Evolutionary conservation across 2,797 vertebrate genomes (phyloP).

Genomic region (Squalus acanthias): DNA sequence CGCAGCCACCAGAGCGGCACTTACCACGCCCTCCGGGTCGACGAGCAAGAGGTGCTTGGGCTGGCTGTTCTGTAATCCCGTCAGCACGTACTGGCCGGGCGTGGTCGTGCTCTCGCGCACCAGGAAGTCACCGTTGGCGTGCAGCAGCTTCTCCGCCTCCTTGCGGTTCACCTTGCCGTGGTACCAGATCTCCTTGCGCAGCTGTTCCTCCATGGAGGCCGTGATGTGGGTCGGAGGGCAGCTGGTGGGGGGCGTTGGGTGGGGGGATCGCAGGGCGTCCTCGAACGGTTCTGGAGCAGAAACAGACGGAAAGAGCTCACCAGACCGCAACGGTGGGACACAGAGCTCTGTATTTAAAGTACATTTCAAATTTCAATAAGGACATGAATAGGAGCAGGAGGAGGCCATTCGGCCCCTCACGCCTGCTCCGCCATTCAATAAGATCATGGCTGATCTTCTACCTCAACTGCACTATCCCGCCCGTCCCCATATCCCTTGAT

Average conservation of each 20-base stretch:
- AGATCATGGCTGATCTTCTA: no score
- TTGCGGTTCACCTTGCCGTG: slow-evolving; percentile 83
- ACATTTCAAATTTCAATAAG: no score
- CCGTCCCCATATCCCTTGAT: no score
- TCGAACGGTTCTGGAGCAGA: slow-evolving; percentile 81
- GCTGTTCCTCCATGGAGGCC: slow-evolving; percentile 82
- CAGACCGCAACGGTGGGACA: no score
- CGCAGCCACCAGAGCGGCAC: slow-evolving; percentile 41
- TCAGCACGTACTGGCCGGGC: slow-evolving; percentile 90
- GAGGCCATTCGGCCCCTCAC: no score
- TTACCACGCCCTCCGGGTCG: slow-evolving; percentile 95
- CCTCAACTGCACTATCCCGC: no score
- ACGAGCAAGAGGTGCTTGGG: slow-evolving; percentile 91
- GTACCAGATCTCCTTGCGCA: slow-evolving; percentile 86
- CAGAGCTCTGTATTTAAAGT: no score
- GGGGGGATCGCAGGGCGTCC: slow-evolving; percentile 72
- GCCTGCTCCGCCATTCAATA: no score
- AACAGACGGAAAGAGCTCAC: background rate
- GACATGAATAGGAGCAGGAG: no score
- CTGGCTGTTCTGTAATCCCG: slow-evolving; percentile 85
- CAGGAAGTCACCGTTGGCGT: slow-evolving; percentile 86
- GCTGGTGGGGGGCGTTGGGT: background rate
- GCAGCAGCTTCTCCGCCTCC: slow-evolving; percentile 83
- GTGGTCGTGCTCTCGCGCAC: slow-evolving; percentile 92
- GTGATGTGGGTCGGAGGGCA: slow-evolving; percentile 51